Base-by-base conservation (phyloP, 2,113 vertebrate genomes). In the Hiodon tergisus region DNA sequence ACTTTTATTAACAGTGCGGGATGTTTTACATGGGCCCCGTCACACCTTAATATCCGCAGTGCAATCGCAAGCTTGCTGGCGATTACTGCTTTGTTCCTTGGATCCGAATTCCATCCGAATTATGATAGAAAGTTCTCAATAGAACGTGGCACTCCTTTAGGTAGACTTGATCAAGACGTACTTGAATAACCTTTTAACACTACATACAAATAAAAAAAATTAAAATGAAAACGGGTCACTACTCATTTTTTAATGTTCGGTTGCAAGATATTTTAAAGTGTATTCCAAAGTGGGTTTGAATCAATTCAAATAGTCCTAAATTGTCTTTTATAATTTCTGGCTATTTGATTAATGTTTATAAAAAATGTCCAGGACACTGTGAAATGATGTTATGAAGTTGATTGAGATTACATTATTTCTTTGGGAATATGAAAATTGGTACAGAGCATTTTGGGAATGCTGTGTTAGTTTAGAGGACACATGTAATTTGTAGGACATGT, bases 401-500 rank as follows among this genome's bases (percentile, higher is more conserved):
- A 52, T 74, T 13, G 13, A 75, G 73, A 75, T 75, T 75, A 75
- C 53, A 68, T 66, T 66, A 10, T 67, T 65, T 67, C 54, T 68
- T 17, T 51, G 73, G 73, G 63, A 75, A 52, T 75, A 55, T 75
- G 63, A 47, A 63, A 75, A 58, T 75, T 67, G 65, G 65, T 17
- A 54, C 52, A 63, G 73, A 57, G 65, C 73, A 51, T 75, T 75
- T 75, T n/a, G 73, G 65, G 65, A 75, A 67, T 59, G 73, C 2
- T 11, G n/a, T 4, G 11, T 52, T 75, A 75, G 73, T 75, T 67
- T 75, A 58, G 73, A 63, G 73, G 63, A 68, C 73, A 53, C 31
- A 67, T 75, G 73, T 75, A 75, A 75, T 75, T 75, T 75, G 73
- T 75, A 75, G 63, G 73, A 67, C 65, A 51, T 67, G 46, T 67